phyloP scores from a whole-genome alignment of 1,140 invertebrate species.

The Zophobas atratus region DNA sequence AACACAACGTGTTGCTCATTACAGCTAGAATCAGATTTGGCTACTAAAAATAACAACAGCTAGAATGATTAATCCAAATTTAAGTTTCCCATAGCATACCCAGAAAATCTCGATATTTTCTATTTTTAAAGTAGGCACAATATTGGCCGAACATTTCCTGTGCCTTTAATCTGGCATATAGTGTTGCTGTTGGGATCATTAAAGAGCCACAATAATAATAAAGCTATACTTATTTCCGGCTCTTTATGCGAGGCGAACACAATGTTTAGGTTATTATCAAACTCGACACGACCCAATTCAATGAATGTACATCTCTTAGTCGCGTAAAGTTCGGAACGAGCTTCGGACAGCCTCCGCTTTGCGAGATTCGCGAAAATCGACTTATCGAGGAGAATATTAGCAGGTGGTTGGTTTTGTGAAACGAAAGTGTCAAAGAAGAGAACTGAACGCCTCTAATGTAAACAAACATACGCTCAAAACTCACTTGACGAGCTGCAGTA shows the following conservation, averaged over 20 bases:
- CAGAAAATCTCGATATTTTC: not conserved
- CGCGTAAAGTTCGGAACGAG: not conserved
- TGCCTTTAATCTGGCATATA: not conserved
- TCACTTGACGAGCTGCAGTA: conserved; percentile 26
- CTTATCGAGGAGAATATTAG: not conserved
- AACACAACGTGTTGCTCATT: not conserved
- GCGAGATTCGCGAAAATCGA: not conserved
- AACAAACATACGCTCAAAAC: conserved; percentile 32
- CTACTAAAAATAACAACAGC: conserved; percentile 25
- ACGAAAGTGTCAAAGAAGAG: conserved; percentile 10
- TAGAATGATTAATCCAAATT: conserved; percentile 18
- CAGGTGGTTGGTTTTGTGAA: not conserved
- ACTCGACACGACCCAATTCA: not conserved
- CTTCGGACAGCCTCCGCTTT: not conserved
- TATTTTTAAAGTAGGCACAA: not conserved
- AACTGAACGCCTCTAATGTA: conserved; percentile 27
- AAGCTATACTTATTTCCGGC: not conserved
- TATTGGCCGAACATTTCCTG: conserved; percentile 12
- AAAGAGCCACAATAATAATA: not conserved
- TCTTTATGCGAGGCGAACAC: not conserved
- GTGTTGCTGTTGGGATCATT: not conserved
- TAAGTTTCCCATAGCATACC: conserved; percentile 3
- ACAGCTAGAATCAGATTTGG: not conserved
- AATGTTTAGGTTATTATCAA: not conserved
- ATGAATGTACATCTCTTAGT: no score